Evolutionary conservation across 2,113 vertebrate genomes (phyloP).

Genomic region (Sylvietta virens): DNA sequence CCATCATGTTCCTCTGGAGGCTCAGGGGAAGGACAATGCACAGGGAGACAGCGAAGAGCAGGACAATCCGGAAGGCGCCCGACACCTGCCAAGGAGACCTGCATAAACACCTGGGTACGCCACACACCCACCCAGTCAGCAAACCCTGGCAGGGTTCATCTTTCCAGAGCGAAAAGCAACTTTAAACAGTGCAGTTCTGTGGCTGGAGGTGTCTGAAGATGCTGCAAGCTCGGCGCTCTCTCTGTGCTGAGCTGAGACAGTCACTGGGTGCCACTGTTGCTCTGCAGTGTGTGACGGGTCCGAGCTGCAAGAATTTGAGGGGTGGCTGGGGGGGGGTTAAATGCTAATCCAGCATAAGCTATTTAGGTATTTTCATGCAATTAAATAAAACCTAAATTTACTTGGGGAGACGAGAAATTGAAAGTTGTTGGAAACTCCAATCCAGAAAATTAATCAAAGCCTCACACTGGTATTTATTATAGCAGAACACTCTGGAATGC

Average conservation of each 20-base stretch:
- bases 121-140: accelerated
- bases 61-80: slow-evolving; percentile 78
- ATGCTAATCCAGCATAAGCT: slow-evolving; percentile 26
- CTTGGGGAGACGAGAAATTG: not conserved
- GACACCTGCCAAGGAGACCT: slow-evolving; percentile 76
- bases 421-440: slow-evolving; percentile 29
- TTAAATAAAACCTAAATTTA: slow-evolving; percentile 39
- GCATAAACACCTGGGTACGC: not conserved
- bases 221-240: not conserved
- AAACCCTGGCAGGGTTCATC: accelerated
- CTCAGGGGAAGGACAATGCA: slow-evolving; percentile 93
- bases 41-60: slow-evolving; percentile 86
- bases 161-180: not conserved
- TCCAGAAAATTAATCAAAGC: slow-evolving; percentile 56
- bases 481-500: slow-evolving; percentile 26
- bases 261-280: slow-evolving; percentile 64
- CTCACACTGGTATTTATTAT: slow-evolving; percentile 1
- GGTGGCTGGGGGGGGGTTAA: not conserved
- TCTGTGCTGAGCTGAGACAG: slow-evolving; percentile 24
- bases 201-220: not conserved
- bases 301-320: not conserved
- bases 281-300: slow-evolving; percentile 10
- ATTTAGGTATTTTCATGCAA: slow-evolving; percentile 28
- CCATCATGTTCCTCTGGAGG: slow-evolving; percentile 98
- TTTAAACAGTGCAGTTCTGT: not conserved